Evolutionary conservation across 2,113 vertebrate species (phyloP).

Genomic region (Eretmochelys imbricata): DNA sequence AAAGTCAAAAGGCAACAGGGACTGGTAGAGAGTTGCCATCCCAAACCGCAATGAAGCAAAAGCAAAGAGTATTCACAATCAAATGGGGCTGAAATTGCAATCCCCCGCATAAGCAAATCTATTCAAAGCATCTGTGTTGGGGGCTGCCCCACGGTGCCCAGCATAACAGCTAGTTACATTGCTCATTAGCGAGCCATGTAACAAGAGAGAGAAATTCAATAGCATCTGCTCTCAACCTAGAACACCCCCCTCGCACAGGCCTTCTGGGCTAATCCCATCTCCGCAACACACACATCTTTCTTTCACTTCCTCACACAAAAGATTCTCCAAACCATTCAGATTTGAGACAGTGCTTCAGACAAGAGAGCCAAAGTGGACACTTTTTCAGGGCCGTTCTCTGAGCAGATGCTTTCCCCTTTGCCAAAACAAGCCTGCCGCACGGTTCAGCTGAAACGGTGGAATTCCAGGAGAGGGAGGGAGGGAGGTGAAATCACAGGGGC

Average conservation of each 20-base stretch:
- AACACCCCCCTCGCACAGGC: background rate
- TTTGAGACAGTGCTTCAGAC: background rate
- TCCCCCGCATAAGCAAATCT: background rate
- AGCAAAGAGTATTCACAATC: background rate
- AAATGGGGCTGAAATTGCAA: background rate
- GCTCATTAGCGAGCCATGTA: conserved; percentile 51
- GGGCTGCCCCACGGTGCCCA: background rate
- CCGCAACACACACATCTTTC: background rate
- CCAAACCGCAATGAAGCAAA: background rate
- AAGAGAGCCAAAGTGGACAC: conserved; percentile 39
- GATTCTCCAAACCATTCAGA: background rate
- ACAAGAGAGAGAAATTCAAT: conserved; percentile 15
- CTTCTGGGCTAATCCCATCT: background rate
- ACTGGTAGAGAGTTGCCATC: background rate
- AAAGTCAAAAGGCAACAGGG: background rate
- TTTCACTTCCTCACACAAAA: conserved; percentile 31
- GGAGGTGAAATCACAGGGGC: background rate
- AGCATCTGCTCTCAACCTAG: background rate
- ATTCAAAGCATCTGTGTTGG: background rate
- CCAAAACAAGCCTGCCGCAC: conserved; percentile 31
- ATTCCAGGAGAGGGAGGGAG: background rate
- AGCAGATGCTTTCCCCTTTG: conserved; percentile 19
- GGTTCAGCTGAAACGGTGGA: background rate
- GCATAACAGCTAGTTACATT: conserved; percentile 25
- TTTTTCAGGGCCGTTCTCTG: background rate